Conservation (phyloP, 2,113 vertebrate genomes). For the Pelobates fuscus region DNA sequence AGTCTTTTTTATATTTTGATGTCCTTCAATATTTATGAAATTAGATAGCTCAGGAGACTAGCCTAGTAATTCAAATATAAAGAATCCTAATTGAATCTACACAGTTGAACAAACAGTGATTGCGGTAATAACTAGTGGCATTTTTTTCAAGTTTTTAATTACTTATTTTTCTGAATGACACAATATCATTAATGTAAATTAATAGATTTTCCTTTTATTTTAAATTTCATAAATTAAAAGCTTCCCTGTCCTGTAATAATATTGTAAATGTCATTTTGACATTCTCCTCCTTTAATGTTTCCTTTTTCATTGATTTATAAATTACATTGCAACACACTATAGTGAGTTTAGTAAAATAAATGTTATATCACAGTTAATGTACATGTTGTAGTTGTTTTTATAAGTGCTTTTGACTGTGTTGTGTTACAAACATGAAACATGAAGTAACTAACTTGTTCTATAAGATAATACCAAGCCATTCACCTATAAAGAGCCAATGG, state of each 20-base stretch:
- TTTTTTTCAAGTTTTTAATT: constrained; percentile 14
- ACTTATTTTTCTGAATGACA: constrained; percentile 24
- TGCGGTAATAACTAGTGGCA: background rate
- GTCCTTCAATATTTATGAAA: constrained; percentile 13
- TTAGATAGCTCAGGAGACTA: background rate
- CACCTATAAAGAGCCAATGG: too few relatives aligned
- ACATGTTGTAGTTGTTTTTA: too few relatives aligned
- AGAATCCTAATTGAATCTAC: constrained; percentile 1
- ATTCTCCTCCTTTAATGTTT: constrained; percentile 22
- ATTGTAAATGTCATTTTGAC: constrained; percentile 40
- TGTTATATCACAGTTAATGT: too few relatives aligned
- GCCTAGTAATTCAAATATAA: constrained; percentile 12
- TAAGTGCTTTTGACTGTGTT: too few relatives aligned
- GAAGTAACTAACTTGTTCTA: too few relatives aligned
- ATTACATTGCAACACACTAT: constrained; percentile 14
- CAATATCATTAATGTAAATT: constrained; percentile 26
- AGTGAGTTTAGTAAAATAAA: too few relatives aligned
- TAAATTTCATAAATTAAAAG: constrained; percentile 22
- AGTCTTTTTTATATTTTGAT: background rate
- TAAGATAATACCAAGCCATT: too few relatives aligned
- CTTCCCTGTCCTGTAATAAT: constrained; percentile 35
- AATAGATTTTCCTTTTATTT: constrained; percentile 40
- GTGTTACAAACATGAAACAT: too few relatives aligned
- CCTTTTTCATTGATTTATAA: constrained; percentile 35
- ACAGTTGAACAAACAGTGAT: background rate